Base-by-base conservation (phyloP, 2,113 vertebrate species). In the Tachysurus vachellii region DNA sequence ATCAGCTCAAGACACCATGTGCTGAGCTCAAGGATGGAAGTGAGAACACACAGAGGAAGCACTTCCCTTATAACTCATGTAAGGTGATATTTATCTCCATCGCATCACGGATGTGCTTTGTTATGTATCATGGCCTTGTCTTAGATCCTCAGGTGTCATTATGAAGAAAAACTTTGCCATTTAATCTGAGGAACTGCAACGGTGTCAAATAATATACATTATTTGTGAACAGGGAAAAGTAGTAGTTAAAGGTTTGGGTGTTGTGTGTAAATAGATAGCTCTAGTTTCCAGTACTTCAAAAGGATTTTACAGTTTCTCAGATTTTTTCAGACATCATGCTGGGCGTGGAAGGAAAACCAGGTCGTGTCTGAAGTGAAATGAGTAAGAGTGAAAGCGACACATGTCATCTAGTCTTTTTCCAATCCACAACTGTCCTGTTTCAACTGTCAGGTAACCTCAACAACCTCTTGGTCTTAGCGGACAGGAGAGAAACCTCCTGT, bases 71-170 rank as follows among this genome's bases (percentile, higher is more conserved):
- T 88, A 57, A 50, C 36, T 31, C 79, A 68, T 82, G 57, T 11
- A 66, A 89, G 19, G n/a, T 87, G 76, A 86, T 86, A 80, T 89
- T 85, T 50, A 68, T 36, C 11, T 85, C 4, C 31, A n/a, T 84
- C 56, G 23, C 47, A 64, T 62, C 80, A 64, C 53, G 75, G 77
- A 36, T 56, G 42, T 31, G 16, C 75, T 84, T 89, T 83, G 68
- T 73, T 57, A 31, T 76, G 70, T 28, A 11, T 42, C 17, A 28
- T 53, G 28, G 28, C 3, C 21, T 56, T 57, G 19, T 8, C 56
- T 62, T 80, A 86, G 85, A 70, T 62, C 73, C 75, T 84, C 62
- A 47, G 57, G 26, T 70, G 26, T 26, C 57, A 26, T 59, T 4
- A 26, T 82, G 6, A 6, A 26, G 64, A 80, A 19, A 42, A 56